These are phyloP conservation scores for Danio choprae DNA, from an alignment of 2,797 vertebrate species.

Conservation along the genomic window DNA sequence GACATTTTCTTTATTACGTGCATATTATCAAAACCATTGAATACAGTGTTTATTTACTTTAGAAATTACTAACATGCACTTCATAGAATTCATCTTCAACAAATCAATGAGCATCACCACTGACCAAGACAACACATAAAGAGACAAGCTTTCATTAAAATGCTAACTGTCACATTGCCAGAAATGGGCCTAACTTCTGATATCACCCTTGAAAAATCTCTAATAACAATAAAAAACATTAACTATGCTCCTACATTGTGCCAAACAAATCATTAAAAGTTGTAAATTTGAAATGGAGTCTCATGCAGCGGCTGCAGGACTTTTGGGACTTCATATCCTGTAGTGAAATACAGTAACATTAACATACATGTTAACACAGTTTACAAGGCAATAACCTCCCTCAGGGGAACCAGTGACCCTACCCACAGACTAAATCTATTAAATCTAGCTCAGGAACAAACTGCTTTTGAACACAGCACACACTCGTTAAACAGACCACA, in stretches of 20 bases:
- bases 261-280: constrained; percentile 37
- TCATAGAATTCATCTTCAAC: not conserved
- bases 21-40: not conserved
- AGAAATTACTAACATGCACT: not conserved
- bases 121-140: not conserved
- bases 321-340: constrained; percentile 58
- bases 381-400: constrained; percentile 70
- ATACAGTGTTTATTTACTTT: not conserved
- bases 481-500: constrained; percentile 30
- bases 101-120: not conserved
- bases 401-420: constrained; percentile 63
- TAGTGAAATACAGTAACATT: constrained; percentile 58
- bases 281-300: constrained; percentile 30
- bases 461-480: constrained; percentile 43
- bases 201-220: constrained; percentile 37
- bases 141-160: constrained; percentile 9
- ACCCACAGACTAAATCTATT: constrained; percentile 68
- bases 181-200: constrained; percentile 25
- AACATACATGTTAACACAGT: constrained; percentile 67
- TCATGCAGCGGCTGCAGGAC: constrained; percentile 44
- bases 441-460: constrained; percentile 51
- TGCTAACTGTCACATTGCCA: constrained; percentile 6
- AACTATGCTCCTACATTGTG: constrained; percentile 2
- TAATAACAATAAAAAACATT: constrained; percentile 34
- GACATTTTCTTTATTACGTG: not conserved